A percentile compares a stretch with the other conserved stretches of the same genome.
phyloP scores from a whole-genome alignment of 2,888 invertebrate species.

The Amphipyra berbera region DNA sequence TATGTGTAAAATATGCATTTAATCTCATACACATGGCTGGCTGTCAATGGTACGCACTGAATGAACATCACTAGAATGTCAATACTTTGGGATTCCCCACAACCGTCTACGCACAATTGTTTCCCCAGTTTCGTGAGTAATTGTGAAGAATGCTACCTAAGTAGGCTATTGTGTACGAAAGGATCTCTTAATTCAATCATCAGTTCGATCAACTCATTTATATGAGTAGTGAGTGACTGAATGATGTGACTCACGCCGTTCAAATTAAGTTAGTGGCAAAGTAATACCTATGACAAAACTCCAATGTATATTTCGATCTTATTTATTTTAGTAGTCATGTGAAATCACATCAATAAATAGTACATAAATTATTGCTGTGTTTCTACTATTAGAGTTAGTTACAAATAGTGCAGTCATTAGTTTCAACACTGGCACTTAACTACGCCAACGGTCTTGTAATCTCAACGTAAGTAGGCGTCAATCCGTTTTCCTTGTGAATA shows the following conservation, averaged over 20 bases:
- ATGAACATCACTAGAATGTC: conserved; percentile 73
- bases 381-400: conserved; percentile 23
- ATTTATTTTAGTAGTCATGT: not conserved
- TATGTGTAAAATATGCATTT: conserved; percentile 42
- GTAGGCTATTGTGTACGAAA: conserved; percentile 44
- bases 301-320: too few relatives aligned
- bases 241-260: too few relatives aligned
- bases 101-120: conserved; percentile 50
- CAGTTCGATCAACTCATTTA: not conserved
- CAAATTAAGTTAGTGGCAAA: too few relatives aligned
- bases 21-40: conserved; percentile 41
- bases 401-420: conserved; percentile 51
- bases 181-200: conserved; percentile 31
- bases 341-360: conserved; percentile 28
- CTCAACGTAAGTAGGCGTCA: conserved; percentile 35
- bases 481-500: conserved; percentile 61
- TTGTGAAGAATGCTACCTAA: conserved; percentile 31
- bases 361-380: conserved; percentile 6
- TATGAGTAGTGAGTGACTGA: too few relatives aligned
- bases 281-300: too few relatives aligned
- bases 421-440: conserved; percentile 44
- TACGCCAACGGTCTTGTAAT: conserved; percentile 46
- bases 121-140: conserved; percentile 56
- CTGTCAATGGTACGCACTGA: conserved; percentile 34
- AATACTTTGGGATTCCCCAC: conserved; percentile 80